A percentile compares a stretch with the other conserved stretches of the same genome.
Evolutionary conservation across 2,113 vertebrate genomes (phyloP).

Genomic region (Passer domesticus): DNA sequence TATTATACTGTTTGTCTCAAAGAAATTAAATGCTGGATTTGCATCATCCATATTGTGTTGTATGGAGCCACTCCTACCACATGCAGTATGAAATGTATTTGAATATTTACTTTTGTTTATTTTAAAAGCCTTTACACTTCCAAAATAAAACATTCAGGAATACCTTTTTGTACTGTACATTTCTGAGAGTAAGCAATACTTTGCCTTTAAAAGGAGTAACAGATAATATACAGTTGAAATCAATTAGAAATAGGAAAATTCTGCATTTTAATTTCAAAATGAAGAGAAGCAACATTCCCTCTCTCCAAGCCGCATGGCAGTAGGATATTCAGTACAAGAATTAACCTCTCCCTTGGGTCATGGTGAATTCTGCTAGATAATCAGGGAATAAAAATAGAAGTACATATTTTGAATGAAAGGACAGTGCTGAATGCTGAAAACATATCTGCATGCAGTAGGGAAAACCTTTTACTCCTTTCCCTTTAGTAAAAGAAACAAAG

Average conservation of each 20-base stretch:
- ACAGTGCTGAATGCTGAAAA: background rate
- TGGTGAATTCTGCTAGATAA: slow-evolving; percentile 1
- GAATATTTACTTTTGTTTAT: slow-evolving; percentile 4
- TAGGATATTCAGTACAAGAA: background rate
- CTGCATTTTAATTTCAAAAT: background rate
- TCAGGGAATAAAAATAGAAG: slow-evolving; percentile 31
- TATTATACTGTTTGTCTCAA: background rate
- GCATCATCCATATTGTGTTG: slow-evolving; percentile 21
- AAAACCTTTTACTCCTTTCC: background rate
- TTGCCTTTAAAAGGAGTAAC: background rate
- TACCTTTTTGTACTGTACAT: background rate
- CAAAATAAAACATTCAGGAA: slow-evolving; percentile 30
- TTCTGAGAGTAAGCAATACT: background rate
- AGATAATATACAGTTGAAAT: background rate
- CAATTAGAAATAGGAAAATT: background rate
- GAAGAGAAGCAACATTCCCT: background rate
- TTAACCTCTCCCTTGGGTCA: background rate
- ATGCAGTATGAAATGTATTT: slow-evolving; percentile 21
- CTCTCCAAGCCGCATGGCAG: background rate
- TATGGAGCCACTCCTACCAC: slow-evolving; percentile 10
- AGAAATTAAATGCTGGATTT: slow-evolving; percentile 25
- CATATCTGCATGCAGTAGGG: background rate
- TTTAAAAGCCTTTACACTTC: slow-evolving; percentile 5
- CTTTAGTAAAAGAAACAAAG: background rate
- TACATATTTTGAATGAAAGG: background rate